Percentiles rank a stretch among this genome's conserved stretches.
Evolutionary conservation across 2,797 vertebrate species (phyloP).

Genomic region (Morus bassanus): DNA sequence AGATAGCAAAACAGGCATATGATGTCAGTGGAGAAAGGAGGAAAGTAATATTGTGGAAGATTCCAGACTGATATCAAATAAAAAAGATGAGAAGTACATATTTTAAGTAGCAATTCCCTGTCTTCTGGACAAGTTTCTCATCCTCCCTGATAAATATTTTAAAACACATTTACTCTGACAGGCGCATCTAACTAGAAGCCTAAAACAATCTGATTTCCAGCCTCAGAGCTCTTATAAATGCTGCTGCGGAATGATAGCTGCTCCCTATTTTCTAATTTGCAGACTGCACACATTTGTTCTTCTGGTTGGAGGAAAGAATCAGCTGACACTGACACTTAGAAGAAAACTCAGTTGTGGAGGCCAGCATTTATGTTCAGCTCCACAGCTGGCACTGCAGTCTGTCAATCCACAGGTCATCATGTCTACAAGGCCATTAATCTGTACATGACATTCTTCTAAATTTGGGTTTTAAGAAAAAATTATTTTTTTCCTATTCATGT

Average conservation of each 20-base stretch:
- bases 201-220: background rate
- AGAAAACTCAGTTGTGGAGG: background rate
- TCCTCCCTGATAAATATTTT: background rate
- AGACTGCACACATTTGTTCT: conserved; percentile 23
- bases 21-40: background rate
- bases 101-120: background rate
- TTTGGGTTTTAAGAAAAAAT: background rate
- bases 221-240: background rate
- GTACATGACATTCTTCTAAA: background rate
- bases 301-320: background rate
- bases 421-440: background rate
- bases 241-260: background rate
- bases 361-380: background rate
- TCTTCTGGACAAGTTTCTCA: background rate
- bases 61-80: background rate
- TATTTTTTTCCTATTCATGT: background rate
- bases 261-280: conserved; percentile 2
- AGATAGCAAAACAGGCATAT: background rate
- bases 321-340: background rate
- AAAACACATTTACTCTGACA: conserved; percentile 18
- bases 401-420: background rate
- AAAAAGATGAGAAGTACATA: background rate
- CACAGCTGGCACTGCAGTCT: background rate
- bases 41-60: background rate
- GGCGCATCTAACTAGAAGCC: background rate